Base-by-base conservation (phyloP, 2,888 invertebrate genomes). In the Megastigmus dorsalis region DNA sequence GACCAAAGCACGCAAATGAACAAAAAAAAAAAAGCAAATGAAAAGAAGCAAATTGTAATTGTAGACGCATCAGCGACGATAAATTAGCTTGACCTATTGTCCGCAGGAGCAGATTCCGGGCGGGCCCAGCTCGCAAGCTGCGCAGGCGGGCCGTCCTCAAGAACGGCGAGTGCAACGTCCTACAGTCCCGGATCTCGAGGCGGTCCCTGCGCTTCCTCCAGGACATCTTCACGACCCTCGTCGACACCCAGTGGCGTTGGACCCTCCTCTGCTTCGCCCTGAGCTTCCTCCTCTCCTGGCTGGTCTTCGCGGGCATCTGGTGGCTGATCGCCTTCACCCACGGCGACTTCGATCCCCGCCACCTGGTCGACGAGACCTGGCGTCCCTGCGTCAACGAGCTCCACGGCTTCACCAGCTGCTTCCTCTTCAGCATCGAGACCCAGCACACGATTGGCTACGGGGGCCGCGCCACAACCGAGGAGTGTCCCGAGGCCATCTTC, bases 361-460 rank as follows among this genome's bases (percentile, higher is more conserved):
- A 95, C 82, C 80, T 93, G 45, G 89, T 91, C 0, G 88, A 88
- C 18, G 88, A 89, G 45, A 90, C 91, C 9, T 96, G 95, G 93
- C 92, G 90, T 4, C 97, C 98, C 0, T 99, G 99, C 85, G 93
- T 99, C 7, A 91, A 92, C 77, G 95, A 96, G 81, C 93, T 98
- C 66, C 90, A 94, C 81, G 93, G 95, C 38, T 98, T 98, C 88
- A 95, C 96, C 0, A 96, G 98, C 13, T 95, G 96, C 65, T 96
- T 98, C 86, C 92, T 99, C 52, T 98, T 97, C 90, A 97, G 97
- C 80, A 92, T 98, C 76, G 98, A 98, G 90, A 97, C 98, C 0
- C 98, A 98, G 85, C 97, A 97, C 83, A 98, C 98, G 0, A 97
- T 98, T 73, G 98, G 96, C 63, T 97, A 95, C 85, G 96, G 96